These are phyloP conservation scores for Adela reaumurella DNA, from an alignment of 2,888 invertebrate species.

Conservation along the genomic window DNA sequence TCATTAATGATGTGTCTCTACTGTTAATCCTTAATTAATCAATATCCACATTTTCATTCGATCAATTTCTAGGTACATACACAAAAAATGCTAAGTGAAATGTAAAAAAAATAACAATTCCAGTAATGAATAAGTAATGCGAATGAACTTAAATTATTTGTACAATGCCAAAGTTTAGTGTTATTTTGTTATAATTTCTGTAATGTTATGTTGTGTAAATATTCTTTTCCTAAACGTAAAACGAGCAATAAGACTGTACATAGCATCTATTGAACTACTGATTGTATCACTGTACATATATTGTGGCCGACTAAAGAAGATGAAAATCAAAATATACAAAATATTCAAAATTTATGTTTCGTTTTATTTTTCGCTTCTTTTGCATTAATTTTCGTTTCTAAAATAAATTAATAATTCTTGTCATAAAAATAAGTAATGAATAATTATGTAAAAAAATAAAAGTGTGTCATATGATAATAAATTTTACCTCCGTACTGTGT, in stretches of 20 bases:
- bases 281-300: constrained; percentile 46
- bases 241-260: constrained; percentile 33
- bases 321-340: constrained; percentile 40
- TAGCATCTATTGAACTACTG: constrained; percentile 21
- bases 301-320: constrained; percentile 19
- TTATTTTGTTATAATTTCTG: constrained; percentile 13
- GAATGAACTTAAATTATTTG: constrained; percentile 11
- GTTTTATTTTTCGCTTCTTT: no score
- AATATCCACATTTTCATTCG: no score
- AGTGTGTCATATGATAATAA: no score
- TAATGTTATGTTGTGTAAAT: constrained; percentile 38
- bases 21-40: no score
- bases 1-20: no score
- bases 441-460: no score
- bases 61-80: no score
- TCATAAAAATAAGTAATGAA: no score
- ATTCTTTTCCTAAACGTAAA: constrained; percentile 36
- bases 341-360: constrained; percentile 45
- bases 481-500: no score
- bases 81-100: no score
- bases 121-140: not conserved
- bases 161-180: constrained; percentile 51
- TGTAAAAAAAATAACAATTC: not conserved
- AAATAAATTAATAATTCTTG: no score
- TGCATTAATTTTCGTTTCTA: constrained; percentile 11